Evolutionary conservation across 2,888 invertebrate species (phyloP).

Genomic region (Pecten maximus): DNA sequence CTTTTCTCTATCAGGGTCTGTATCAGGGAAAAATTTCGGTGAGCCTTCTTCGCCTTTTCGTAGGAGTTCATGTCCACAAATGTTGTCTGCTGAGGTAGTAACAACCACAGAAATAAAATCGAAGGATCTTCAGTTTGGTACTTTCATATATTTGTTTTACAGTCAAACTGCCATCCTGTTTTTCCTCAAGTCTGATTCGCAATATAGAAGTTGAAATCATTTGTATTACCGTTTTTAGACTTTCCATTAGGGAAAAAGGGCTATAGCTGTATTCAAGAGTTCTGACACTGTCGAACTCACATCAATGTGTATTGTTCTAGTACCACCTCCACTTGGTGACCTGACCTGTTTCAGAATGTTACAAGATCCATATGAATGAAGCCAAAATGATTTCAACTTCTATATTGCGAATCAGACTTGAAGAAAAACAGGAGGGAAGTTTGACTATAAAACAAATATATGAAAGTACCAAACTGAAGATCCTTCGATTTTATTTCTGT

Average conservation of each 20-base stretch:
- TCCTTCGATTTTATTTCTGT: no score
- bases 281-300: neutral
- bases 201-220: constrained; percentile 23
- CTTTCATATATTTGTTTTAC: neutral
- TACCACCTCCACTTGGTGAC: constrained; percentile 39
- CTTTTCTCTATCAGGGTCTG: no score
- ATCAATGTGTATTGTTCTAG: constrained; percentile 7
- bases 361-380: constrained; percentile 16
- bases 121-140: constrained; percentile 9
- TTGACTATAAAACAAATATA: no score
- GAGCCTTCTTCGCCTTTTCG: neutral
- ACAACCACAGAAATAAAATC: neutral
- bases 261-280: neutral
- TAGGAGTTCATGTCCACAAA: neutral
- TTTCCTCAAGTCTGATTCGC: neutral
- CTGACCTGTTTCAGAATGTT: constrained; percentile 30
- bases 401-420: no score
- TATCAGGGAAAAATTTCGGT: neutral
- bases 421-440: no score
- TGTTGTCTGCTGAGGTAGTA: neutral
- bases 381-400: no score
- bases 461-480: no score
- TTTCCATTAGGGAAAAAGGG: neutral
- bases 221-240: constrained; percentile 3
- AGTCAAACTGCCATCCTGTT: neutral